These are phyloP conservation scores for Catocala nupta DNA, from an alignment of 2,888 invertebrate genomes.

Conservation along the genomic window DNA sequence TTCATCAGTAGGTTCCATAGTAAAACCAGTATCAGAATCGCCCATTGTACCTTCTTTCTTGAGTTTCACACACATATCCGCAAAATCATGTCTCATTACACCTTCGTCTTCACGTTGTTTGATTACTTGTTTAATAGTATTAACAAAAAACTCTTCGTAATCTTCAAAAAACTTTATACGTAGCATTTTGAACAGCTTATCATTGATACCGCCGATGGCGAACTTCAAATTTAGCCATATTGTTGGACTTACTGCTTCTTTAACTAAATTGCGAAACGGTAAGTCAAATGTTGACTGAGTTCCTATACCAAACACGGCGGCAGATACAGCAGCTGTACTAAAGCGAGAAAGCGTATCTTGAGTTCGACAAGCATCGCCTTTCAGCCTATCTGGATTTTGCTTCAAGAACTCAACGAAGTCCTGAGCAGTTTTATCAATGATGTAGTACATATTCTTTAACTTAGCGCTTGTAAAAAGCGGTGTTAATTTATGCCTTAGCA, in stretches of 20 bases:
- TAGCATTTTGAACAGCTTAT: constrained; percentile 50
- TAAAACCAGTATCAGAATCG: constrained; percentile 61
- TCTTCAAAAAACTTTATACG: constrained; percentile 26
- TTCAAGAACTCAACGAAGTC: constrained; percentile 65
- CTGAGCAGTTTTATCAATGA: constrained; percentile 67
- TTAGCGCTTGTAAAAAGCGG: constrained; percentile 67
- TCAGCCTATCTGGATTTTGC: constrained; percentile 53
- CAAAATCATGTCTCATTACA: constrained; percentile 67
- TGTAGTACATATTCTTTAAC: constrained; percentile 73
- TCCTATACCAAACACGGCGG: constrained; percentile 74
- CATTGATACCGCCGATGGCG: constrained; percentile 37
- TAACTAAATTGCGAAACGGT: constrained; percentile 62
- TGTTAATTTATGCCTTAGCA: constrained; percentile 65
- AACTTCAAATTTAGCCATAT: constrained; percentile 55
- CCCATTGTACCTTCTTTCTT: constrained; percentile 64
- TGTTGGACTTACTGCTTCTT: constrained; percentile 47
- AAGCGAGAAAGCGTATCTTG: constrained; percentile 56
- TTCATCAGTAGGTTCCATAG: constrained; percentile 68
- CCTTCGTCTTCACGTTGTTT: constrained; percentile 60
- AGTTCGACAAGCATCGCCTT: constrained; percentile 56
- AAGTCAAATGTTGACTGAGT: constrained; percentile 67
- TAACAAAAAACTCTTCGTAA: constrained; percentile 67
- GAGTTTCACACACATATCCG: constrained; percentile 66
- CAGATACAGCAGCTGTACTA: constrained; percentile 66
- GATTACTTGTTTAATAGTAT: constrained; percentile 67